These are phyloP conservation scores for Hetaerina americana DNA, from an alignment of 1,140 invertebrate genomes.

Conservation along the genomic window DNA sequence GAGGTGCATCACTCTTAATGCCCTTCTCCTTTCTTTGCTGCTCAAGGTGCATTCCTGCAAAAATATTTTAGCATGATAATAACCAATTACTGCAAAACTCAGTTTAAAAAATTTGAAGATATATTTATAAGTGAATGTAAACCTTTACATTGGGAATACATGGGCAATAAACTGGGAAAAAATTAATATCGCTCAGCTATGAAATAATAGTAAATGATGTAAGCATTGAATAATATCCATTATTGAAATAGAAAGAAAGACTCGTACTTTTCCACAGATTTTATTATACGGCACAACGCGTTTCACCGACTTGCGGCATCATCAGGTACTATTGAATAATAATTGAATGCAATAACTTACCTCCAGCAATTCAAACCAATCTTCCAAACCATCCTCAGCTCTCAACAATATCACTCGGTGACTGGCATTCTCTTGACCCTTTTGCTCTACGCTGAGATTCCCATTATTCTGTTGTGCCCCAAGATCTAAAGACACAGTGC, in stretches of 20 bases:
- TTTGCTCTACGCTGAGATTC: not conserved
- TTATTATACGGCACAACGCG: no score
- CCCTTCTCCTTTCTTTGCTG: conserved; percentile 40
- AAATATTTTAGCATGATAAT: not conserved
- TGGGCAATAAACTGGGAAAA: no score
- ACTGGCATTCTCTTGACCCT: not conserved
- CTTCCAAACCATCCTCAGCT: conserved; percentile 36
- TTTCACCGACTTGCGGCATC: no score
- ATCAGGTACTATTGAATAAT: no score
- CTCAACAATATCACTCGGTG: conserved; percentile 38
- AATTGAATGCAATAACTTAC: conserved; percentile 17
- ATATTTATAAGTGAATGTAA: no score
- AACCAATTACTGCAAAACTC: not conserved
- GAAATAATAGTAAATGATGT: no score
- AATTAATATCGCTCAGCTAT: no score
- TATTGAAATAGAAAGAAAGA: no score
- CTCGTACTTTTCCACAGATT: no score
- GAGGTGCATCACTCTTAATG: conserved; percentile 35
- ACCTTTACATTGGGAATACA: no score
- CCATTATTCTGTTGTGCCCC: conserved; percentile 19
- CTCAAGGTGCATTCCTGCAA: conserved; percentile 39
- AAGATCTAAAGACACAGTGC: conserved; percentile 37
- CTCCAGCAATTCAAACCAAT: conserved; percentile 46
- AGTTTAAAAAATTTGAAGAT: no score
- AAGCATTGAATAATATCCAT: no score